Evolutionary conservation across 2,113 vertebrate genomes (phyloP).

Genomic region (Sinocyclocheilus rhinocerous): DNA sequence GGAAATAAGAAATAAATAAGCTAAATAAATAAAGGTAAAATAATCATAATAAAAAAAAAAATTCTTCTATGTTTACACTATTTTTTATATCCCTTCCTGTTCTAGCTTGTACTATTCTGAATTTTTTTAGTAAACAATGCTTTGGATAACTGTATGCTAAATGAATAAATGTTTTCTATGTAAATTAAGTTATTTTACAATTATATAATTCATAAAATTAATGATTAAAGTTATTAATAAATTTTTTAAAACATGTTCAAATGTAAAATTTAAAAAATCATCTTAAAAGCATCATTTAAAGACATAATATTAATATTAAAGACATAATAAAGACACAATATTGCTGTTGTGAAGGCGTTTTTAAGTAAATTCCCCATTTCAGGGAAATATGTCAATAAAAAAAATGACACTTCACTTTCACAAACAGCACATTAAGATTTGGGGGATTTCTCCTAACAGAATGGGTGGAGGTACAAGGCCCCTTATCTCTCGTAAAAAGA

Average conservation of each 20-base stretch:
- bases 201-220: neutral
- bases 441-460: conserved; percentile 61
- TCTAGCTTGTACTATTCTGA: neutral
- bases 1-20: neutral
- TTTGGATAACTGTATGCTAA: neutral
- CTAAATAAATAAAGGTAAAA: neutral
- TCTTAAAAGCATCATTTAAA: neutral
- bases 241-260: neutral
- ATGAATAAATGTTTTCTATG: neutral
- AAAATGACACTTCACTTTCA: conserved; percentile 30
- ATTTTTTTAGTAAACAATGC: neutral
- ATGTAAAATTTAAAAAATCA: neutral
- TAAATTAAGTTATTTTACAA: neutral
- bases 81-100: neutral
- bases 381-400: conserved; percentile 48
- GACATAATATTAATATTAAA: neutral
- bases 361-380: conserved; percentile 4
- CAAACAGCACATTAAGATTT: conserved; percentile 60
- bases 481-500: conserved; percentile 66
- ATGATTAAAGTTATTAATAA: neutral
- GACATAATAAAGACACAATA: conserved; percentile 2
- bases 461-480: conserved; percentile 43
- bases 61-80: neutral
- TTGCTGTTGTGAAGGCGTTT: neutral
- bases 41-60: neutral